Evolutionary conservation across 2,888 invertebrate species (phyloP).

Genomic region (Apoda limacodes): DNA sequence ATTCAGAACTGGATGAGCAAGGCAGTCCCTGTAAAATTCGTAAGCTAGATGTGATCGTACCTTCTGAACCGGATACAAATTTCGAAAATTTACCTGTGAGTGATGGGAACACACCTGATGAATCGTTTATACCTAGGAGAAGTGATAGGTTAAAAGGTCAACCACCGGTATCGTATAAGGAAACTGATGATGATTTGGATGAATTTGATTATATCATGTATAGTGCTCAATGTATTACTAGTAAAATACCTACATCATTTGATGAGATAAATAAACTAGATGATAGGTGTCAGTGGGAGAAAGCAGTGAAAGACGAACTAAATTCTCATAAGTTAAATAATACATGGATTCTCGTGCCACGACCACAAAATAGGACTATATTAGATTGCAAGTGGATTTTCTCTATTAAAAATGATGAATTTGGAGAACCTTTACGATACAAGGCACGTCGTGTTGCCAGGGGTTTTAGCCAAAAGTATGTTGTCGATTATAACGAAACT

Average conservation of each 20-base stretch:
- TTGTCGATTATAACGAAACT: too few species aligned
- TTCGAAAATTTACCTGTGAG: too few species aligned
- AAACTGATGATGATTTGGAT: constrained; percentile 11
- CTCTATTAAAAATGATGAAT: too few species aligned
- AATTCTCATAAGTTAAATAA: constrained; percentile 21
- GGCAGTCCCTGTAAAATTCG: constrained; percentile 8
- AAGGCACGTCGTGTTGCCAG: too few species aligned
- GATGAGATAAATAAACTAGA: constrained; percentile 13
- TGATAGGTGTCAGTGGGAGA: constrained; percentile 17
- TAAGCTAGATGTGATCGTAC: too few species aligned
- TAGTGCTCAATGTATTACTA: constrained; percentile 9
- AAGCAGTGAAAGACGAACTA: constrained; percentile 17
- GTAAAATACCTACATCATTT: constrained; percentile 14
- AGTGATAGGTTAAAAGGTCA: constrained; percentile 15
- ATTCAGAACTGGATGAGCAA: constrained; percentile 11
- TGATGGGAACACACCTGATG: too few species aligned
- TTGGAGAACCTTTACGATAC: too few species aligned
- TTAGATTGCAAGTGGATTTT: constrained; percentile 21
- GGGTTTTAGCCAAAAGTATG: too few species aligned
- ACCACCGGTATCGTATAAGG: constrained; percentile 27
- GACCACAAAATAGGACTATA: constrained; percentile 21
- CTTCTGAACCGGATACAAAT: too few species aligned
- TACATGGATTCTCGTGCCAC: constrained; percentile 20
- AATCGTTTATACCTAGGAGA: too few species aligned
- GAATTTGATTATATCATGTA: constrained; percentile 13